Evolutionary conservation across 2,113 vertebrate genomes (phyloP).

Genomic region (Helogale parvula): DNA sequence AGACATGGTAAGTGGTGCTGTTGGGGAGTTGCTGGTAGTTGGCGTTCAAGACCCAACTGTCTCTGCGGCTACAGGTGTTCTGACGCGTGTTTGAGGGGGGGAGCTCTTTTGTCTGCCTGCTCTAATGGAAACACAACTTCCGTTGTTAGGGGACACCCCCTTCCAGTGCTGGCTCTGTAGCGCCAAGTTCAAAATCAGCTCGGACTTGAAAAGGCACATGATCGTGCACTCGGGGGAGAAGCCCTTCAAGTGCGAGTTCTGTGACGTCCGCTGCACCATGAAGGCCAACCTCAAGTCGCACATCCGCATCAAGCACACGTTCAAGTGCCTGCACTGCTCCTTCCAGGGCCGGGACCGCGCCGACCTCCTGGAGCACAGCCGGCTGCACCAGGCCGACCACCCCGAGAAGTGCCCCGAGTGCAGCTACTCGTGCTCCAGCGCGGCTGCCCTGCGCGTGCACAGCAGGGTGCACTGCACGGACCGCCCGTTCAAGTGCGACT

Average conservation of each 20-base stretch:
- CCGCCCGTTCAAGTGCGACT: constrained; percentile 94
- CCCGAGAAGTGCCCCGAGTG: constrained; percentile 93
- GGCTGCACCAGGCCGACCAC: constrained; percentile 92
- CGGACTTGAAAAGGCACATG: constrained; percentile 96
- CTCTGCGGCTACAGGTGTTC: background rate
- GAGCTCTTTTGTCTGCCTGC: background rate
- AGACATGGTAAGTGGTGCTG: fast-evolving
- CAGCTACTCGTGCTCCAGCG: constrained; percentile 95
- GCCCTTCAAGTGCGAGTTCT: constrained; percentile 97
- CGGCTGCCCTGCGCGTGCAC: constrained; percentile 94
- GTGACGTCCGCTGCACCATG: constrained; percentile 97
- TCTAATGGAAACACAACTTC: constrained; percentile 70
- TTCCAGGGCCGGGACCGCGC: constrained; percentile 95
- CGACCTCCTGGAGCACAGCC: constrained; percentile 91
- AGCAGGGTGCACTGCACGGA: constrained; percentile 96
- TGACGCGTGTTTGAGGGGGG: background rate
- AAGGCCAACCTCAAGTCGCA: constrained; percentile 99
- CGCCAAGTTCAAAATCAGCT: constrained; percentile 99
- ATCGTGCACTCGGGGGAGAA: constrained; percentile 98
- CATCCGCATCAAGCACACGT: constrained; percentile 94
- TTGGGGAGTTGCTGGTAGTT: background rate
- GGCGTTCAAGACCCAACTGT: background rate
- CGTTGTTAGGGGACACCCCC: constrained; percentile 89
- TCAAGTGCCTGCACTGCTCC: constrained; percentile 92
- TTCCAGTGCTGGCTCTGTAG: constrained; percentile 97